Base-by-base conservation (phyloP, 2,113 vertebrate species). In the Microcebus lehilahytsara region DNA sequence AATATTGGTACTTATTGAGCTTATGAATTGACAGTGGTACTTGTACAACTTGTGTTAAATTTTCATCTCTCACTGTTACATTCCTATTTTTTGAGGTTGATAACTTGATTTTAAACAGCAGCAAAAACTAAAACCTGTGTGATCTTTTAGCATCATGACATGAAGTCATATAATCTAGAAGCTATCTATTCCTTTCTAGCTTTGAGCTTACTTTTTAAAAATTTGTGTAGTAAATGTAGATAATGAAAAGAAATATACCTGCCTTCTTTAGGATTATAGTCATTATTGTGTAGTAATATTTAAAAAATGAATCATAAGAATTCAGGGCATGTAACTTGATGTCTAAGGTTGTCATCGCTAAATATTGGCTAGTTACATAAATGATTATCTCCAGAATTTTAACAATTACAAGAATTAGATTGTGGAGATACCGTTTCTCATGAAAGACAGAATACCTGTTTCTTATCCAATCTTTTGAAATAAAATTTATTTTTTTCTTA, bases 241-340 rank as follows among this genome's bases (percentile, higher is more conserved):
- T 69, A 58, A 69, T 90, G 13, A 60, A 62, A 94, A 80, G 22
- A 77, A 93, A 25, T 66, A 58, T 7, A 5, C 16, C 5, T 91
- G 25, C 37, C 80, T 78, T 77, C 37, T 69, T 87, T 75, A 66
- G n/a, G 27, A 37, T 23, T 72, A 16, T 64, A 56, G 56, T 93
- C 58, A 30, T 53, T 79, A 67, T 37, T 85, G 30, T 66, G 2
- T n/a, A n/a, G 19, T 25, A 53, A 25, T 58, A 66, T 71, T 93
- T 90, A 85, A 93, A 27, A 94, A 78, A 56, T 86, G 56, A 87
- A 64, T 77, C 64, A 14, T 77, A 80, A 92, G 67, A 91, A 94
- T 72, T 87, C 77, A 66, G 69, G 2, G 13, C 27, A 10, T 62
- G 19, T 19, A 23, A 46, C 69, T 3, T 80, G 37, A 34, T 79